phyloP scores from a whole-genome alignment of 2,113 vertebrate species.

The Aptenodytes patagonicus region DNA sequence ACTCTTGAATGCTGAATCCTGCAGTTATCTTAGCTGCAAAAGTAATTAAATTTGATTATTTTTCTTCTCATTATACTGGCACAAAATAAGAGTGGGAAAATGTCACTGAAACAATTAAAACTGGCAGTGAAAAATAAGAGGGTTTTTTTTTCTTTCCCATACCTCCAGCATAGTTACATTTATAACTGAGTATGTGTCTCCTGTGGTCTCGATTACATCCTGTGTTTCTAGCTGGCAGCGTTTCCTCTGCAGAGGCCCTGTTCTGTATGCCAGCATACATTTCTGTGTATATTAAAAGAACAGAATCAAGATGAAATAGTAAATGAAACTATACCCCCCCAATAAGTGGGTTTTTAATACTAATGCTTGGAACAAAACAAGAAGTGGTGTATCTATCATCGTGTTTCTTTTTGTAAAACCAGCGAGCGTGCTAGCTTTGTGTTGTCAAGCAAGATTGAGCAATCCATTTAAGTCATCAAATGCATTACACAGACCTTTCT shows the following conservation, averaged over 20 bases:
- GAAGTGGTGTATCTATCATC: neutral
- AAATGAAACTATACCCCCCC: neutral
- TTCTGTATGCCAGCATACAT: slow-evolving; percentile 58
- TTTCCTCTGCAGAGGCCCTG: slow-evolving; percentile 77
- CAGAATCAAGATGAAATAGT: slow-evolving; percentile 49
- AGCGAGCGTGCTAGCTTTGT: neutral
- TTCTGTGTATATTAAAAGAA: slow-evolving; percentile 56
- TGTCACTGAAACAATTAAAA: slow-evolving; percentile 58
- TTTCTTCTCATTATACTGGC: slow-evolving; percentile 18
- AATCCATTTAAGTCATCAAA: neutral
- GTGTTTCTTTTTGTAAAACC: neutral
- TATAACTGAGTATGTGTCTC: slow-evolving; percentile 71
- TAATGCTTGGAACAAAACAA: slow-evolving; percentile 22
- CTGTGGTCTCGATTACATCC: slow-evolving; percentile 80
- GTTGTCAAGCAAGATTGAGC: neutral
- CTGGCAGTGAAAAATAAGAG: slow-evolving; percentile 46
- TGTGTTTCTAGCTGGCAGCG: slow-evolving; percentile 77
- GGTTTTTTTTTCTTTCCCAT: slow-evolving; percentile 17
- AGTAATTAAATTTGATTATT: slow-evolving; percentile 30
- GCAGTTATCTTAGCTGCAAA: slow-evolving; percentile 5
- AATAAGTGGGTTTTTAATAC: neutral
- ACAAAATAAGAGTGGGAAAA: slow-evolving; percentile 15
- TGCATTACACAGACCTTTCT: neutral
- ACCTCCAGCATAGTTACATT: slow-evolving; percentile 68
- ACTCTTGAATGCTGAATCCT: neutral